Evolutionary conservation across 2,888 invertebrate species (phyloP).

Genomic region (Pilophorus perplexus): DNA sequence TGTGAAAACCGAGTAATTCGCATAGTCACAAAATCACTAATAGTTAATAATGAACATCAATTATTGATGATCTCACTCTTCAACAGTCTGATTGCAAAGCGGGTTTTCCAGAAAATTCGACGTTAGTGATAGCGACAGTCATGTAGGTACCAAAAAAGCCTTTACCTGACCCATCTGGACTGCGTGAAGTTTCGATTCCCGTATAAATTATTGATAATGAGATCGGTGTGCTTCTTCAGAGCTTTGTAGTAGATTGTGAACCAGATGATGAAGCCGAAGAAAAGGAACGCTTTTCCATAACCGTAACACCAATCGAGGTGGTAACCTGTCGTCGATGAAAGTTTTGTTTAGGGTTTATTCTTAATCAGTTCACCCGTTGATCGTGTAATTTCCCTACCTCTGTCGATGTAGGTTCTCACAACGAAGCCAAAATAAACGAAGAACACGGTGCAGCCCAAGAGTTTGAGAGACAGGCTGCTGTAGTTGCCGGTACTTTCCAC

Average conservation of each 20-base stretch:
- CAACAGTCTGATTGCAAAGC: too few species aligned
- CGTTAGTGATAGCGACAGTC: too few species aligned
- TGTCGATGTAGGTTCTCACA: conserved; percentile 29
- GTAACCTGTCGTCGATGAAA: background rate
- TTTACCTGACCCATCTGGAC: conserved; percentile 10
- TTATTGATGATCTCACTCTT: too few species aligned
- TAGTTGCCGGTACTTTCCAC: background rate
- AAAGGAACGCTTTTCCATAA: conserved; percentile 43
- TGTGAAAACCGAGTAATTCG: too few species aligned
- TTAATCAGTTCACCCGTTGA: conserved; percentile 45
- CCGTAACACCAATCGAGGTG: conserved; percentile 45
- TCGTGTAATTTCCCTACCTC: conserved; percentile 26
- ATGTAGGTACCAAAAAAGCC: background rate
- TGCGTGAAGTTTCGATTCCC: background rate
- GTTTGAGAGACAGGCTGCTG: background rate
- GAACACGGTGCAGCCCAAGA: background rate
- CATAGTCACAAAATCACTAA: too few species aligned
- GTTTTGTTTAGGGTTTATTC: conserved; percentile 39
- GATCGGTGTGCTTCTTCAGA: conserved; percentile 4
- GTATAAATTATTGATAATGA: background rate
- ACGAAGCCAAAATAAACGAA: conserved; percentile 31
- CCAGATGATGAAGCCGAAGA: conserved; percentile 39
- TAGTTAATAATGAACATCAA: too few species aligned
- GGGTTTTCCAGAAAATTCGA: too few species aligned
- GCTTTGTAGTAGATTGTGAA: conserved; percentile 43